phyloP scores from a whole-genome alignment of 2,797 vertebrate genomes.

The Sternotherus odoratus region DNA sequence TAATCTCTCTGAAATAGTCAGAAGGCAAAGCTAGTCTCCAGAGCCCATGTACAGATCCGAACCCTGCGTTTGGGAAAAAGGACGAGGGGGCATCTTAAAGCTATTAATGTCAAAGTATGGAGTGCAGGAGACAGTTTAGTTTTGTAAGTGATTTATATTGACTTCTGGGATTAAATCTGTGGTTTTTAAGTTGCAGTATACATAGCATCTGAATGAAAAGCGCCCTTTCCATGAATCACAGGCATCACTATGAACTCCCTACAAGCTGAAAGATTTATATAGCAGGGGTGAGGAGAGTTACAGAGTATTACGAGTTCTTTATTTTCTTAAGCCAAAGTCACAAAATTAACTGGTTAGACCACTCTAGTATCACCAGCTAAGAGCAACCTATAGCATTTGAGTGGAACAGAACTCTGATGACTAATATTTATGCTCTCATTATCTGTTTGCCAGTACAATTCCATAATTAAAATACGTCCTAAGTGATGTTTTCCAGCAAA shows the following conservation, averaged over 20 bases:
- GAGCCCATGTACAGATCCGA: background rate
- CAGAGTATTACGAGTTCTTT: background rate
- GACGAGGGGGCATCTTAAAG: background rate
- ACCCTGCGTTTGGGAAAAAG: background rate
- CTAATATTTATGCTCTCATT: background rate
- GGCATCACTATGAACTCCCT: background rate
- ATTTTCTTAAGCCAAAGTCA: background rate
- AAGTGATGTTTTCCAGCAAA: background rate
- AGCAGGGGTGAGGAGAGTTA: background rate
- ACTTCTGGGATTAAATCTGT: constrained; percentile 14
- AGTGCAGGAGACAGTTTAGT: constrained; percentile 7
- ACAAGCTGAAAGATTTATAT: constrained; percentile 19
- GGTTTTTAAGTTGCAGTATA: background rate
- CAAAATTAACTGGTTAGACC: background rate
- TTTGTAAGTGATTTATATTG: constrained; percentile 28
- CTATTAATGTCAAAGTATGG: background rate
- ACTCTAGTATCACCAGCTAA: background rate
- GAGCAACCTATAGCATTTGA: background rate
- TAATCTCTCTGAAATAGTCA: background rate
- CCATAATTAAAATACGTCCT: background rate
- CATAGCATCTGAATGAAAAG: background rate
- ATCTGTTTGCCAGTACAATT: background rate
- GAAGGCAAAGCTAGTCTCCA: background rate
- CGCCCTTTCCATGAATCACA: background rate
- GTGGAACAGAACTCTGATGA: background rate